phyloP scores from a whole-genome alignment of 2,888 invertebrate genomes.

The Drosophila anomalata region DNA sequence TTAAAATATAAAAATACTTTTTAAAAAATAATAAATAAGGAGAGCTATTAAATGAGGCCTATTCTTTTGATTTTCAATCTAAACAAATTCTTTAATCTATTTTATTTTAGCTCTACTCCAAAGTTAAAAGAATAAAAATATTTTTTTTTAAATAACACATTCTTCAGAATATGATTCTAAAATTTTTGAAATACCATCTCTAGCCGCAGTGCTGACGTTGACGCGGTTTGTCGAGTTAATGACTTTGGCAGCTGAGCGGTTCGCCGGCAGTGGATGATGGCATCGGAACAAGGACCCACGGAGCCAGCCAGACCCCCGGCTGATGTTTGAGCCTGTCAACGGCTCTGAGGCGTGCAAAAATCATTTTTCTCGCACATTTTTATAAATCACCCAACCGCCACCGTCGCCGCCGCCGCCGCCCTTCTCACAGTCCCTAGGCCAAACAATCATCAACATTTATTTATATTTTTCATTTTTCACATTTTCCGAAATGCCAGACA shows the following conservation, averaged over 20 bases:
- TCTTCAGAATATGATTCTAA: background rate
- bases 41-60: too few relatives aligned
- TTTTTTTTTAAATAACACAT: background rate
- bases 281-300: conserved; percentile 18
- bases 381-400: conserved; percentile 40
- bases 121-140: too few relatives aligned
- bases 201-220: conserved; percentile 35
- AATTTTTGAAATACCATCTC: conserved; percentile 16
- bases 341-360: conserved; percentile 73
- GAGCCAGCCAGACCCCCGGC: conserved; percentile 18
- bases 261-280: conserved; percentile 27
- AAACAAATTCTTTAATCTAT: too few relatives aligned
- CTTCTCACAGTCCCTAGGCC: conserved; percentile 14
- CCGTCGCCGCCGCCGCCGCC: background rate
- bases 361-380: conserved; percentile 73
- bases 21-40: too few relatives aligned
- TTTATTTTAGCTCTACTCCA: too few relatives aligned
- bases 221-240: conserved; percentile 77
- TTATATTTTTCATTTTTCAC: conserved; percentile 69
- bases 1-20: too few relatives aligned
- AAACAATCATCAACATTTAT: conserved; percentile 62
- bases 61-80: too few relatives aligned
- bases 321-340: conserved; percentile 55
- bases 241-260: conserved; percentile 66
- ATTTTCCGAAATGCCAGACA: conserved; percentile 44